Evolutionary conservation across 2,113 vertebrate genomes (phyloP).

Genomic region (Narcine bancroftii): DNA sequence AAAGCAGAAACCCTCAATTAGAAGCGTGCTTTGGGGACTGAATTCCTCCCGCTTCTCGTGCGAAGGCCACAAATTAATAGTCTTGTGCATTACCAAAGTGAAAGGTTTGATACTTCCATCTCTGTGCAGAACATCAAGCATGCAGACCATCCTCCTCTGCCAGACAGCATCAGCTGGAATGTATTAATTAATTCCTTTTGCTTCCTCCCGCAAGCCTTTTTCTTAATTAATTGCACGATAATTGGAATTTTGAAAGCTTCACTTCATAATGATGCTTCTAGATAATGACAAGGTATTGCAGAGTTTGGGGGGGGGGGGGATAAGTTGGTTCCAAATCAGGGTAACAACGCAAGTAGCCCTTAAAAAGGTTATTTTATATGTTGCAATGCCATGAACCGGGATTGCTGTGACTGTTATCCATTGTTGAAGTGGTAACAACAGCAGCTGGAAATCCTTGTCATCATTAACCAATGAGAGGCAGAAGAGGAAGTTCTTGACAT

Average conservation of each 20-base stretch:
- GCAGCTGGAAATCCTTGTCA: background rate
- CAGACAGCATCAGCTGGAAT: background rate
- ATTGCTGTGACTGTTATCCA: background rate
- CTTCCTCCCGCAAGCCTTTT: background rate
- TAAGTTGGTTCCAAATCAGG: background rate
- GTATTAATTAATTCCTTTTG: slow-evolving; percentile 7
- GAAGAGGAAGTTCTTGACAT: slow-evolving; percentile 7
- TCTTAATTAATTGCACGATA: slow-evolving; percentile 30
- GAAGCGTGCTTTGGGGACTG: background rate
- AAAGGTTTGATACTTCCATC: background rate
- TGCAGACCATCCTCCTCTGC: background rate
- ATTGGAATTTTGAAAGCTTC: slow-evolving; percentile 27
- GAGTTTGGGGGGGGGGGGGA: background rate
- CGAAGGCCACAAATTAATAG: background rate
- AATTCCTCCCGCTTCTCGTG: no score
- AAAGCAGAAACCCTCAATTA: background rate
- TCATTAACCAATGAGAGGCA: background rate
- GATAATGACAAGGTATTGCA: slow-evolving; percentile 19
- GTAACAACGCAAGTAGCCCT: background rate
- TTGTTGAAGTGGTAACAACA: background rate
- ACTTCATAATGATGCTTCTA: background rate
- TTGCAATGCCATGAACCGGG: background rate
- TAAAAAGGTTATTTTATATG: slow-evolving; percentile 16
- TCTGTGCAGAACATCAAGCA: background rate
- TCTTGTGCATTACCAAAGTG: background rate